Percentiles rank a stretch among this genome's conserved stretches.
Evolutionary conservation across 2,113 vertebrate genomes (phyloP).

Genomic region (Cebidichthys violaceus): DNA sequence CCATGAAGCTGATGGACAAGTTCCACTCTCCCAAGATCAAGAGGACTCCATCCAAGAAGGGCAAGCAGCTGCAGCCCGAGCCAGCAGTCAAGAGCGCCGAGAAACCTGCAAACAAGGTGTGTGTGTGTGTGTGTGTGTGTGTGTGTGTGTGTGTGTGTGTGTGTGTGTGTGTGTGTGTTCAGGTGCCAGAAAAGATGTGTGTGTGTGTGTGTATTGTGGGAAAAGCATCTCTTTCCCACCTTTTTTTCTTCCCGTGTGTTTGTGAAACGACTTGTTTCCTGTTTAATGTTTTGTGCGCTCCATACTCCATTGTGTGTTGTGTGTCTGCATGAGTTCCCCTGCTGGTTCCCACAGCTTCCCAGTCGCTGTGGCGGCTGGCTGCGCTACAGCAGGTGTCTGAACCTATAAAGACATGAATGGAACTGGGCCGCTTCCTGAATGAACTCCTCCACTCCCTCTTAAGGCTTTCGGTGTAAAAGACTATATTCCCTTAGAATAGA

Average conservation of each 20-base stretch:
- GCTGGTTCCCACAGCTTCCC: conserved; percentile 72
- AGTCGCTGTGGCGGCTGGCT: conserved; percentile 40
- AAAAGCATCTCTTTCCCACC: conserved; percentile 54
- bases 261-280: conserved; percentile 54
- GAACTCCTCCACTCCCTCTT: conserved; percentile 53
- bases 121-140: conserved; percentile 23
- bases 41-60: conserved; percentile 96
- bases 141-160: too few species aligned
- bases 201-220: conserved; percentile 37
- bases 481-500: conserved; percentile 46
- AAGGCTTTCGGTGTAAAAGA: conserved; percentile 62
- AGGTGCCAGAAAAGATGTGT: background rate
- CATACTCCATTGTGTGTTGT: conserved; percentile 57
- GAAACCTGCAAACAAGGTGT: conserved; percentile 94
- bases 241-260: conserved; percentile 11
- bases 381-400: conserved; percentile 66
- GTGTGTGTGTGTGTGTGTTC: conserved; percentile 78
- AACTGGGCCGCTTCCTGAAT: conserved; percentile 59
- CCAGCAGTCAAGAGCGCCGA: conserved; percentile 89
- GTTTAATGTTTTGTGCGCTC: conserved; percentile 26
- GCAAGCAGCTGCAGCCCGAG: conserved; percentile 91
- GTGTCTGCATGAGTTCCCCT: conserved; percentile 27
- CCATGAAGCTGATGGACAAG: conserved; percentile 99
- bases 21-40: conserved; percentile 99
- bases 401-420: conserved; percentile 60